These are phyloP conservation scores for Acanthosepion esculentum DNA, from an alignment of 2,888 invertebrate species.

Conservation along the genomic window DNA sequence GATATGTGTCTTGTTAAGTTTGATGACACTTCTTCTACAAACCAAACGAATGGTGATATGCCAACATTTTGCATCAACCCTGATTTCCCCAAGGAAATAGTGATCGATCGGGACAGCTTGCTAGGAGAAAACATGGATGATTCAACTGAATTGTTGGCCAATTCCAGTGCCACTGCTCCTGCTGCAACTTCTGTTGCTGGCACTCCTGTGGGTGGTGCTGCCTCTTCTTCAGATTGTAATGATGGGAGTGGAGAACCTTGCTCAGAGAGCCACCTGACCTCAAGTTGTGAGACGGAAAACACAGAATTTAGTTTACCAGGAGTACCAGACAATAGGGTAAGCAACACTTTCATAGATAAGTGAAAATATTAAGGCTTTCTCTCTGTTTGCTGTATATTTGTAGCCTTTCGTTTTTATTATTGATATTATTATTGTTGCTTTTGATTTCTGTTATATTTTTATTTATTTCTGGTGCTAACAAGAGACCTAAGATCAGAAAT, in stretches of 20 bases:
- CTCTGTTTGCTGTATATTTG: too few species aligned
- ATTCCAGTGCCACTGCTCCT: background rate
- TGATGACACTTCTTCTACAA: slow-evolving; percentile 50
- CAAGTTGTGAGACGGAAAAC: slow-evolving; percentile 71
- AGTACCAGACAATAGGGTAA: slow-evolving; percentile 71
- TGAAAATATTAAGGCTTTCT: too few species aligned
- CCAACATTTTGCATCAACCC: slow-evolving; percentile 40
- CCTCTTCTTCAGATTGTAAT: slow-evolving; percentile 48
- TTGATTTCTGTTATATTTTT: too few species aligned
- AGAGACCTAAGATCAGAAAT: too few species aligned
- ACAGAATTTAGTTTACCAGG: slow-evolving; percentile 71
- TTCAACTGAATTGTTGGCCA: slow-evolving; percentile 20
- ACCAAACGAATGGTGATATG: slow-evolving; percentile 38
- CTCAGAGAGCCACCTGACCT: slow-evolving; percentile 67
- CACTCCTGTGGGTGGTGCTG: slow-evolving; percentile 50
- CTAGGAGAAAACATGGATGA: background rate
- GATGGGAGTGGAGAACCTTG: slow-evolving; percentile 56
- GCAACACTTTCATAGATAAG: slow-evolving; percentile 50
- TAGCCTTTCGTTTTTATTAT: too few species aligned
- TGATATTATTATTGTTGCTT: too few species aligned
- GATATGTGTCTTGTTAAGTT: slow-evolving; percentile 68
- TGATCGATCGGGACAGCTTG: background rate
- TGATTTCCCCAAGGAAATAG: slow-evolving; percentile 37
- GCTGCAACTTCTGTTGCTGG: slow-evolving; percentile 43
- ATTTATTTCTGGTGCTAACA: too few species aligned